phyloP scores from a whole-genome alignment of 2,888 invertebrate species.

The Craniophora ligustri region DNA sequence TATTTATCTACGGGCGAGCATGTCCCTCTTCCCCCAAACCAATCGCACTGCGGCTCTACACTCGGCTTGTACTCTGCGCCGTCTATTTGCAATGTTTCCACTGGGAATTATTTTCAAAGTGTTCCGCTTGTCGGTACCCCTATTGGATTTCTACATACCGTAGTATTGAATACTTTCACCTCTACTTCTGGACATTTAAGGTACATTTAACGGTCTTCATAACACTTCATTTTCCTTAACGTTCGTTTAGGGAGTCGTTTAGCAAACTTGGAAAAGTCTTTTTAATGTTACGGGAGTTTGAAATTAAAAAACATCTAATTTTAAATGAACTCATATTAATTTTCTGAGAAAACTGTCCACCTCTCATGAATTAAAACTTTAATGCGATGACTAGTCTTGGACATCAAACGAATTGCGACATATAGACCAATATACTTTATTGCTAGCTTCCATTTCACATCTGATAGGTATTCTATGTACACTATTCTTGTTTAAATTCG shows the following conservation, averaged over 20 bases:
- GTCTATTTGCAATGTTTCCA: slow-evolving; percentile 60
- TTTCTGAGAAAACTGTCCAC: slow-evolving; percentile 8
- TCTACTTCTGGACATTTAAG: slow-evolving; percentile 14
- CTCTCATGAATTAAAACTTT: slow-evolving; percentile 14
- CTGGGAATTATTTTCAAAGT: slow-evolving; percentile 65
- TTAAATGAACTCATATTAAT: slow-evolving; percentile 10
- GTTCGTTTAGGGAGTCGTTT: slow-evolving; percentile 39
- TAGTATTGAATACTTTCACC: slow-evolving; percentile 19
- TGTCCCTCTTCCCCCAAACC: slow-evolving; percentile 42
- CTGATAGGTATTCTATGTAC: no score
- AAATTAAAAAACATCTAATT: slow-evolving; percentile 27
- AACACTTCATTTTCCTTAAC: slow-evolving; percentile 43
- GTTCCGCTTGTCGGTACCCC: slow-evolving; percentile 50
- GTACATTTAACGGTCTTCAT: slow-evolving; percentile 16
- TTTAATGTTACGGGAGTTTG: slow-evolving; percentile 38
- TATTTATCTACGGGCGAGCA: slow-evolving; percentile 42
- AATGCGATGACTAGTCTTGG: no score
- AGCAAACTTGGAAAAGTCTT: slow-evolving; percentile 28
- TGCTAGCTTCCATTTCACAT: neutral
- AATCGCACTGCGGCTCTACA: slow-evolving; percentile 58
- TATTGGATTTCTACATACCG: neutral
- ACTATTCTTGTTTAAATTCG: no score
- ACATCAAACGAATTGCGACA: no score
- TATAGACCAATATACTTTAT: no score
- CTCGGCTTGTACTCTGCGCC: slow-evolving; percentile 45